Base-by-base conservation (phyloP, 2,797 vertebrate species). In the Emydoidea blandingii region DNA sequence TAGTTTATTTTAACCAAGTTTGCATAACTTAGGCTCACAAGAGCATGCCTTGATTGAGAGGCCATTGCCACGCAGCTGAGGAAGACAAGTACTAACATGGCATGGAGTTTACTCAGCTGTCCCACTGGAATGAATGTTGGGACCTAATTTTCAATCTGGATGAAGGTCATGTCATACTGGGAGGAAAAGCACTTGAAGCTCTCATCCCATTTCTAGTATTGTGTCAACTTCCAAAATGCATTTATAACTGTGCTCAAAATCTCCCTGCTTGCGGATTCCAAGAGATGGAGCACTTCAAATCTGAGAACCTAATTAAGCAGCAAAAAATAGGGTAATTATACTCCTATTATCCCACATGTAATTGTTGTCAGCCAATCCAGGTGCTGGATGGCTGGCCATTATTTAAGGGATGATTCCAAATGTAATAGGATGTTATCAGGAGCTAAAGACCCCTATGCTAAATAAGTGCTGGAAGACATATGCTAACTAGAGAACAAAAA, bases 281-380 rank as follows among this genome's bases (percentile, higher is more conserved):
- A n/a, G 49, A 88, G 78, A 90, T 65, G 81, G 86, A 94, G 31
- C 41, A 27, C 65, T 94, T 79, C 44, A 81, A 81, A 91, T 49
- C 50, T 83, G 21, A 79, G 79, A 53, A 85, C 84, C 18, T 19
- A 93, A 83, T 52, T 82, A 94, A 85, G 37, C 44, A 88, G 85
- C 49, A 89, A 62, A 62, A 88, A 91, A n/a, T 19, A 54, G 31
- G 37, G 10, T 53, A 91, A 65, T 91, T 95, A 50, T 18, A 53
- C 41, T 92, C 65, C 85, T 86, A 23, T 82, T 79, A 53, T 92
- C 81, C 68, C 86, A 89, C 12, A 56, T 8, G 49, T n/a, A 92
- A 91, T 23, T 59, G 37, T 81, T 93, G 79, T 79, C 91, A 92
- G 83, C 31, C 56, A 80, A n/a, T 56, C 4, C 0, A 74, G n/a